phyloP scores from a whole-genome alignment of 2,888 invertebrate genomes.

The Scaptomyza polygonia region DNA sequence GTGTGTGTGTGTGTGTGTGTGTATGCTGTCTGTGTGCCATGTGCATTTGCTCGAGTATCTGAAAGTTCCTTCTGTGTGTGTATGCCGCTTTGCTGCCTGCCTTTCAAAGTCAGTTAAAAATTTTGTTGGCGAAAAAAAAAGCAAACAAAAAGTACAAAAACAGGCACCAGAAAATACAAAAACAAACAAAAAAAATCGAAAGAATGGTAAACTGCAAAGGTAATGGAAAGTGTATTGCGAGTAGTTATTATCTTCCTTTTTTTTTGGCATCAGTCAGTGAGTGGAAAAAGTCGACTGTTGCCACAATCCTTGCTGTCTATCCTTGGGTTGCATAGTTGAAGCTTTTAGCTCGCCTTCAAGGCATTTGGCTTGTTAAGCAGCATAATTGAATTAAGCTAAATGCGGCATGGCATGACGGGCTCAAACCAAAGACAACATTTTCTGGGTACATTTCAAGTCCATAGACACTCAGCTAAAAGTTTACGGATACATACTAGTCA shows the following conservation, averaged over 20 bases:
- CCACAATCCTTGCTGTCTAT: slow-evolving; percentile 38
- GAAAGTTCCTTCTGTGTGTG: slow-evolving; percentile 27
- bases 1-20: slow-evolving; percentile 29
- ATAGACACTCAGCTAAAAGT: slow-evolving; percentile 5
- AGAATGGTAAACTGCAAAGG: slow-evolving; percentile 45
- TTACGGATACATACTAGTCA: not conserved
- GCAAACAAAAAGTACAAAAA: slow-evolving; percentile 17
- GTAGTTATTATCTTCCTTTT: too few relatives aligned
- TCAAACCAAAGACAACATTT: slow-evolving; percentile 38
- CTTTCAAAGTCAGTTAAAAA: slow-evolving; percentile 78
- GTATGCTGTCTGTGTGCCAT: slow-evolving; percentile 37
- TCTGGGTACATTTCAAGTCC: slow-evolving; percentile 36
- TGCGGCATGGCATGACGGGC: slow-evolving; percentile 39
- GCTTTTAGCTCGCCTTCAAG: slow-evolving; percentile 44
- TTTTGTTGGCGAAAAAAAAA: slow-evolving; percentile 48
- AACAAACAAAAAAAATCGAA: slow-evolving; percentile 20
- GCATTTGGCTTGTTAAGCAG: slow-evolving; percentile 67
- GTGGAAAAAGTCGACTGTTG: slow-evolving; percentile 13
- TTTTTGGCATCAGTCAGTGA: slow-evolving; percentile 42
- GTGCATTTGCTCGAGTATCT: slow-evolving; percentile 7
- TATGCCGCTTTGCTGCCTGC: slow-evolving; percentile 63
- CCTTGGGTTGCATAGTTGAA: slow-evolving; percentile 31
- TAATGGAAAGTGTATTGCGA: slow-evolving; percentile 68
- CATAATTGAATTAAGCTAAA: slow-evolving; percentile 69
- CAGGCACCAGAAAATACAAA: slow-evolving; percentile 17